Evolutionary conservation across 2,888 invertebrate genomes (phyloP).

Genomic region (Leptinotarsa peninsularis): DNA sequence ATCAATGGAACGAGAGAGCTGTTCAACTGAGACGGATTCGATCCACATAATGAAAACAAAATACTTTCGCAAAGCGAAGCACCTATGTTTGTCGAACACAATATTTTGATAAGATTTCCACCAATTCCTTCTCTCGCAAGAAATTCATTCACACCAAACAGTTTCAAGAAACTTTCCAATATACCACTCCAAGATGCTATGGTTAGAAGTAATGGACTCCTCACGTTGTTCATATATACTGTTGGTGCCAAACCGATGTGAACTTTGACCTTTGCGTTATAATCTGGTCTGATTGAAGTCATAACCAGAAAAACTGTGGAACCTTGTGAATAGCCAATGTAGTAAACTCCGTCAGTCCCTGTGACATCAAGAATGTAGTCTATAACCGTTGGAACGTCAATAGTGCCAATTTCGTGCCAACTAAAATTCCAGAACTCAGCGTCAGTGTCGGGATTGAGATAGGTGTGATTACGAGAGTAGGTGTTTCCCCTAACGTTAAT

Average conservation of each 20-base stretch:
- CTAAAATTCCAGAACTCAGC: slow-evolving; percentile 63
- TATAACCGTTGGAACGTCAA: slow-evolving; percentile 82
- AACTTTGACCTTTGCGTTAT: slow-evolving; percentile 75
- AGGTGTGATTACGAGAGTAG: slow-evolving; percentile 68
- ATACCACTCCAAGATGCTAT: slow-evolving; percentile 46
- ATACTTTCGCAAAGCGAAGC: slow-evolving; percentile 55
- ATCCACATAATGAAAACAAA: slow-evolving; percentile 60
- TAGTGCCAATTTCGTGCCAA: slow-evolving; percentile 82
- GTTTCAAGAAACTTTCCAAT: background rate
- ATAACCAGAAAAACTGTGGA: slow-evolving; percentile 77
- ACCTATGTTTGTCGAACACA: slow-evolving; percentile 20
- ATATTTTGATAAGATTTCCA: background rate
- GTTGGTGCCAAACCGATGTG: slow-evolving; percentile 80
- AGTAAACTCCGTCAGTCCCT: slow-evolving; percentile 72
- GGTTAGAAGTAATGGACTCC: slow-evolving; percentile 56
- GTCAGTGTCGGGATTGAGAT: slow-evolving; percentile 55
- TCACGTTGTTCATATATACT: slow-evolving; percentile 72
- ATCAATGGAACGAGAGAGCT: slow-evolving; percentile 53
- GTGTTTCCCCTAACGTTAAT: slow-evolving; percentile 73
- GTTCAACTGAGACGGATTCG: slow-evolving; percentile 58
- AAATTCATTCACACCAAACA: slow-evolving; percentile 30
- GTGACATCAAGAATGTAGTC: slow-evolving; percentile 70
- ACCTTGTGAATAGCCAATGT: slow-evolving; percentile 63
- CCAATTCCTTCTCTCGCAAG: slow-evolving; percentile 18
- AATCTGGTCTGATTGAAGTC: slow-evolving; percentile 74